Base-by-base conservation (phyloP, 2,888 invertebrate genomes). In the Argynnis bischoffii region DNA sequence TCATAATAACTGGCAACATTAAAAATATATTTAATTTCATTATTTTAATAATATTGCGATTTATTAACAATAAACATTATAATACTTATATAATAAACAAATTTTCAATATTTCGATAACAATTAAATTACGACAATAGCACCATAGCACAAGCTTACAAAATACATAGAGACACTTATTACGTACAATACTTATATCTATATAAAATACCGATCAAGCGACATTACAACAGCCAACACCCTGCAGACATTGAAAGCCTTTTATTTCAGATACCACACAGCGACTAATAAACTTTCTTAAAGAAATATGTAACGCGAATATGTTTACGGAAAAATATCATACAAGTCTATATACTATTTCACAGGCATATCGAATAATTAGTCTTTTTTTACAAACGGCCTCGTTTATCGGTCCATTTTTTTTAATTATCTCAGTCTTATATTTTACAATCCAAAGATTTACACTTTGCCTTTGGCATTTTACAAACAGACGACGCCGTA, bases 191-290 rank as follows among this genome's bases (percentile, higher is more conserved):
- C 69, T 66, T 69, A 74, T 67, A 71, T 64, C 71, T 71, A 73
- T 69, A 73, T 67, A 61, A 64, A 70, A 72, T 72, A 72, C 48
- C 71, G 72, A 76, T 73, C 69, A 81, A 80, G 81, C 81, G 78
- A 81, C 79, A 81, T 63, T 77, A 77, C 82, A 80, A 88, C 91
- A 91, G 90, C 92, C 92, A 92, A 92, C 92, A 92, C 92, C 88
- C 91, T 90, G 92, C 92, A 91, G 85, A 92, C 92, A 92, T 90
- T 86, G 81, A 90, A 92, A 91, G 91, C 91, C 87, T 86, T 80
- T 79, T 80, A 53, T 78, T 78, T 77, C 82, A 80, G 82, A 79
- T 85, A 90, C 88, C 91, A 89, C 87, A 85, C 90, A 91, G 90
- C 88, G 88, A 88, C 70, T 78, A 60, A 48, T 47, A 63, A 69